Evolutionary conservation across 2,797 vertebrate species (phyloP).

Genomic region (Myotis myotis): DNA sequence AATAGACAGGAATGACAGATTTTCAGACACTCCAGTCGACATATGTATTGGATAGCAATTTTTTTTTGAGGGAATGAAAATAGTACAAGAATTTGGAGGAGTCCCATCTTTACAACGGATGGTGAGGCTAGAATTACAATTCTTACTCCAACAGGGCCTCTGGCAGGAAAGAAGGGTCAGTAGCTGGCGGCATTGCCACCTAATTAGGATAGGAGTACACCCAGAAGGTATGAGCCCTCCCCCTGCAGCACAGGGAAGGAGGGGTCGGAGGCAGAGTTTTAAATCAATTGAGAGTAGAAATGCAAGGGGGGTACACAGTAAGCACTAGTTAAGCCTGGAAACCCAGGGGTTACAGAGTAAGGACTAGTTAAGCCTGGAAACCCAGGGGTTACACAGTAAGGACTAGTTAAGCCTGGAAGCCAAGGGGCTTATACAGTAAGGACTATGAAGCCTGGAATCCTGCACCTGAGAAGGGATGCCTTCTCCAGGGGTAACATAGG

Average conservation of each 20-base stretch:
- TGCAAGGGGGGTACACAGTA: not conserved
- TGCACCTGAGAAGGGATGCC: too few species aligned
- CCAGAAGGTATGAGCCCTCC: not conserved
- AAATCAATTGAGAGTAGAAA: not conserved
- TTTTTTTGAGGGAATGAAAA: not conserved
- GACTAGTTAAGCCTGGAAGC: too few species aligned
- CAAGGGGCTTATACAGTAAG: too few species aligned
- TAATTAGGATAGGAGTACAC: not conserved
- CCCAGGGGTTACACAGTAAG: too few species aligned
- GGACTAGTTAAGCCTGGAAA: too few species aligned
- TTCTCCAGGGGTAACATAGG: too few species aligned
- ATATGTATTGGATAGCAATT: not conserved
- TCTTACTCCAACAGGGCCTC: not conserved
- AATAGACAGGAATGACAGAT: too few species aligned
- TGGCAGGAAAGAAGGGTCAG: not conserved
- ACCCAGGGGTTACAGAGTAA: too few species aligned
- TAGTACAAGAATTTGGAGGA: not conserved
- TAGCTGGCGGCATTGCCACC: not conserved
- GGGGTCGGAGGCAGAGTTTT: not conserved
- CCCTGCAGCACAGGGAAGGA: not conserved
- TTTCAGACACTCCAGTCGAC: too few species aligned
- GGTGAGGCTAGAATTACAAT: not conserved
- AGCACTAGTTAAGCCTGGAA: not conserved
- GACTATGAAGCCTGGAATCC: too few species aligned
- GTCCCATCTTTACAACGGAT: not conserved